phyloP scores from a whole-genome alignment of 2,113 vertebrate genomes.

The Sapajus apella region DNA sequence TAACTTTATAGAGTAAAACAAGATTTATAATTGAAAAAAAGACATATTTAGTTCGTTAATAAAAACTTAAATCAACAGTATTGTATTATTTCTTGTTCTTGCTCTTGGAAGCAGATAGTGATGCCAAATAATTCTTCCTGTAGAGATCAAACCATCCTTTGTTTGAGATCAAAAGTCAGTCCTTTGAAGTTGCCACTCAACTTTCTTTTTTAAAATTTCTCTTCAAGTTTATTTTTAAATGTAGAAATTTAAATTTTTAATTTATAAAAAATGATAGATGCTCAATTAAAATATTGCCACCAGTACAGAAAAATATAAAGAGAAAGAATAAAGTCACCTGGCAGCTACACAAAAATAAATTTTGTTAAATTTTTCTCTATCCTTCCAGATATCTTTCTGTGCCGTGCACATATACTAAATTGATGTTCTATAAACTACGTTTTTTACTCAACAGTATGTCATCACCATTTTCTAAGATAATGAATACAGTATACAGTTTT shows the following conservation, averaged over 20 bases:
- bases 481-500: neutral
- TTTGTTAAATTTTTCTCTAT: neutral
- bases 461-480: neutral
- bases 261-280: neutral
- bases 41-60: neutral
- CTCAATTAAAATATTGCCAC: neutral
- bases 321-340: neutral
- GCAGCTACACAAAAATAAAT: neutral
- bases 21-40: neutral
- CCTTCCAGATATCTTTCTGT: neutral
- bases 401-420: neutral
- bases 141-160: conserved; percentile 56
- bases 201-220: neutral
- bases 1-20: conserved; percentile 34
- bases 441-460: neutral
- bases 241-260: neutral
- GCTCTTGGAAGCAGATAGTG: neutral
- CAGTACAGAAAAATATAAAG: neutral
- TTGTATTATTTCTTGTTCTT: neutral
- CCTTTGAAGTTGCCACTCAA: conserved; percentile 1
- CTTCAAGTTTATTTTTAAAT: neutral
- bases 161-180: conserved; percentile 1
- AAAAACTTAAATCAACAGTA: neutral
- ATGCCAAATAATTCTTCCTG: neutral
- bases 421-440: neutral